Conservation (phyloP, 2,888 invertebrate species). For the Neuroscelio doddi region DNA sequence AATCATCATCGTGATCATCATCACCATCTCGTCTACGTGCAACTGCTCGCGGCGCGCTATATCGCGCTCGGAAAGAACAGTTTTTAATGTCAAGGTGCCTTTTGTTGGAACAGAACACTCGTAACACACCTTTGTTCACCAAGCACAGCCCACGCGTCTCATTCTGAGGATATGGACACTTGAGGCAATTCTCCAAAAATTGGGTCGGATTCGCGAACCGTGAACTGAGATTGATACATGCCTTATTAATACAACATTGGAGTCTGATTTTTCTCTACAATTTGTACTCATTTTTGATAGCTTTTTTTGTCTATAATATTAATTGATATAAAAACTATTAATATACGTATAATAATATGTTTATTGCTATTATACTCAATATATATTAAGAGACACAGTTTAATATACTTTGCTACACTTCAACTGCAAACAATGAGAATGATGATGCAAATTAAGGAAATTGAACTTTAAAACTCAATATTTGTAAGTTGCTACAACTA, state of each 20-base stretch:
- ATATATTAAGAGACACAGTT: no score
- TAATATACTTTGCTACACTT: no score
- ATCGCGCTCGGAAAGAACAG: slow-evolving; percentile 47
- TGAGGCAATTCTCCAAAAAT: slow-evolving; percentile 33
- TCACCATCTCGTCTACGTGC: slow-evolving; percentile 21
- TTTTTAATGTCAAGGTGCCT: slow-evolving; percentile 53
- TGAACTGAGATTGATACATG: slow-evolving; percentile 27
- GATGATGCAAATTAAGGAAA: no score
- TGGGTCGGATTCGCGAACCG: slow-evolving; percentile 40
- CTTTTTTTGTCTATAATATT: no score
- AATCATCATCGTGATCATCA: slow-evolving; percentile 40
- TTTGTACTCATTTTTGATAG: not conserved
- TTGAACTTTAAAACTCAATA: no score
- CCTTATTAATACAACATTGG: not conserved
- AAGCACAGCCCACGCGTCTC: slow-evolving; percentile 33
- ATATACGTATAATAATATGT: no score
- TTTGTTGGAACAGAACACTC: slow-evolving; percentile 39
- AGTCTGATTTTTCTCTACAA: not conserved
- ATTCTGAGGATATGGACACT: slow-evolving; percentile 29
- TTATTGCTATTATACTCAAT: no score
- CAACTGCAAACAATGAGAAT: no score
- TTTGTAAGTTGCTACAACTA: no score
- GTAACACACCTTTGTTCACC: slow-evolving; percentile 42
- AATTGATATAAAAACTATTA: no score
- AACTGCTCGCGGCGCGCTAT: slow-evolving; percentile 32